These are phyloP conservation scores for Metopia argyrocephala DNA, from an alignment of 2,888 invertebrate genomes.

Conservation along the genomic window DNA sequence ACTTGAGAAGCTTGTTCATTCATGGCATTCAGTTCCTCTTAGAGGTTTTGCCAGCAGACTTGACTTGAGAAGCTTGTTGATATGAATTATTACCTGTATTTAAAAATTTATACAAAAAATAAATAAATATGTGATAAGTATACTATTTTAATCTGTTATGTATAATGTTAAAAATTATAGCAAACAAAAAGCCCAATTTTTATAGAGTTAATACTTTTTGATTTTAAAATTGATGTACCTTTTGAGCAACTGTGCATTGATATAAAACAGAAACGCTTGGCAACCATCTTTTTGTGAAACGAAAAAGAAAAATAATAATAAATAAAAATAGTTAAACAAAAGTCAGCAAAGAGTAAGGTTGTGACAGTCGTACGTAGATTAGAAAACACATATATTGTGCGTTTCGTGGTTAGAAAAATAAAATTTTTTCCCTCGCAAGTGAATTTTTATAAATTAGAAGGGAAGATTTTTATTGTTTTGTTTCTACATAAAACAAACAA, in stretches of 20 bases:
- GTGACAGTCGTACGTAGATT: slow-evolving; percentile 2
- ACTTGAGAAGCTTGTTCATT: too few relatives aligned
- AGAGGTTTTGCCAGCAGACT: too few relatives aligned
- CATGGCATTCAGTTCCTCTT: too few relatives aligned
- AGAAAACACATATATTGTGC: neutral
- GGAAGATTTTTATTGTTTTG: slow-evolving; percentile 35
- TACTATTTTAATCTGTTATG: too few relatives aligned
- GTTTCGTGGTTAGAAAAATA: slow-evolving; percentile 43
- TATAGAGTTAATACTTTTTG: too few relatives aligned
- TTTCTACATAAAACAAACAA: slow-evolving; percentile 19
- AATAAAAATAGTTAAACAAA: slow-evolving; percentile 56
- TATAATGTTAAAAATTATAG: too few relatives aligned
- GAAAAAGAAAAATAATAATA: slow-evolving; percentile 41
- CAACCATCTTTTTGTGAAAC: neutral
- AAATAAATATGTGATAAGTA: too few relatives aligned
- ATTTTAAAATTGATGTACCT: too few relatives aligned
- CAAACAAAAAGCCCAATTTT: too few relatives aligned
- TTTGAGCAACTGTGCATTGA: neutral
- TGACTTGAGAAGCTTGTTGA: too few relatives aligned
- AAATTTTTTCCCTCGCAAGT: slow-evolving; percentile 17
- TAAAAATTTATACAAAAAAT: too few relatives aligned
- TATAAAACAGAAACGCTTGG: neutral
- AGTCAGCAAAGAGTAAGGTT: slow-evolving; percentile 37
- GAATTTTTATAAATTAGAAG: slow-evolving; percentile 20
- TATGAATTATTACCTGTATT: too few relatives aligned